phyloP scores from a whole-genome alignment of 1,140 invertebrate species.

The Zophobas morio region DNA sequence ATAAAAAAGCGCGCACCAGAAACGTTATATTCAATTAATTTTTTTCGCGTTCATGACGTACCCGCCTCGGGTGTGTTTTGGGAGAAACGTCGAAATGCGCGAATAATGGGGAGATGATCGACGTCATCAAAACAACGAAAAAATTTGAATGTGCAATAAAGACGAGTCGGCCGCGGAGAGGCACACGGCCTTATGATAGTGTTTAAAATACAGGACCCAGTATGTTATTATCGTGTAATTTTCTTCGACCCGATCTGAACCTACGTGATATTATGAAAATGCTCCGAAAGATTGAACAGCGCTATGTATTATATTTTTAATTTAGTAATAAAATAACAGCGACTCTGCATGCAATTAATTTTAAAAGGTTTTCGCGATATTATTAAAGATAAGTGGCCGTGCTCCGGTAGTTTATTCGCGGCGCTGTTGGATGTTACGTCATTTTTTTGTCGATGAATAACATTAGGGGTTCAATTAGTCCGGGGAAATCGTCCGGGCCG shows the following conservation, averaged over 20 bases:
- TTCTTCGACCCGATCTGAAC: slow-evolving; percentile 51
- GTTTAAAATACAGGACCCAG: slow-evolving; percentile 59
- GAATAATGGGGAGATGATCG: slow-evolving; percentile 8
- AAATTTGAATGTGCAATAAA: slow-evolving; percentile 43
- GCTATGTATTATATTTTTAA: slow-evolving; percentile 61
- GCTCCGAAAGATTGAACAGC: slow-evolving; percentile 55
- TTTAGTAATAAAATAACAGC: slow-evolving; percentile 62
- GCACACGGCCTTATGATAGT: slow-evolving; percentile 55
- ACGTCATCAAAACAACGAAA: slow-evolving; percentile 24
- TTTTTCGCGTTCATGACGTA: slow-evolving; percentile 23
- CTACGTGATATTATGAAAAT: slow-evolving; percentile 59
- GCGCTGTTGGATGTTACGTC: slow-evolving; percentile 10
- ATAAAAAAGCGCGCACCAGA: slow-evolving; percentile 10
- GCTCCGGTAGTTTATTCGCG: slow-evolving; percentile 42
- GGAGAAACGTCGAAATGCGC: slow-evolving; percentile 5
- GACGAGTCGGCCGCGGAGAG: slow-evolving; percentile 11
- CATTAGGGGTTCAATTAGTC: slow-evolving; percentile 9
- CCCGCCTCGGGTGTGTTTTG: slow-evolving; percentile 6
- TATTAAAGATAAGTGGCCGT: slow-evolving; percentile 66
- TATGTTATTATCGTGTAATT: slow-evolving; percentile 62
- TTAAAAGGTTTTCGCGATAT: slow-evolving; percentile 66
- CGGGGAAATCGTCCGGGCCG: slow-evolving; percentile 7
- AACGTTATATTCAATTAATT: slow-evolving; percentile 22
- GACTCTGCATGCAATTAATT: slow-evolving; percentile 64
- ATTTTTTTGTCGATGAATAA: slow-evolving; percentile 37